A percentile compares a stretch with the other conserved stretches of the same genome.
phyloP scores from a whole-genome alignment of 2,888 invertebrate species.

The Monopis laevigella region DNA sequence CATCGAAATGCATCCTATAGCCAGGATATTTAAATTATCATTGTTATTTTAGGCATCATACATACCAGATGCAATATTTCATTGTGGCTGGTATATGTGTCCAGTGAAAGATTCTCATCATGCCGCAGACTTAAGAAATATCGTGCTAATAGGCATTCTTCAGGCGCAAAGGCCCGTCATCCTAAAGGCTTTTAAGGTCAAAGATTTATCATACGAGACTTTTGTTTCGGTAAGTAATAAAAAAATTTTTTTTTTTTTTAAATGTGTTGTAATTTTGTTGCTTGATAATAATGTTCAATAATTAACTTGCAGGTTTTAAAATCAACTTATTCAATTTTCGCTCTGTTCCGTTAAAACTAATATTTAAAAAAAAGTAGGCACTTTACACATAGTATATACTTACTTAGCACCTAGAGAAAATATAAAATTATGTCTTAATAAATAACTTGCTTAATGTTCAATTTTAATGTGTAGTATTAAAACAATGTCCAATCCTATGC shows the following conservation, averaged over 20 bases:
- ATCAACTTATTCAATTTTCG: conserved; percentile 7
- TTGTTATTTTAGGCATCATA: conserved; percentile 5
- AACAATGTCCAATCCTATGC: too few relatives aligned
- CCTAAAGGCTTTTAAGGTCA: conserved; percentile 2
- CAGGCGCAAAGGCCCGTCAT: conserved; percentile 7
- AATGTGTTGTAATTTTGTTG: background rate
- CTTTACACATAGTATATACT: too few relatives aligned
- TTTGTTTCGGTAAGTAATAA: conserved; percentile 9
- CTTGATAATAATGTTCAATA: background rate
- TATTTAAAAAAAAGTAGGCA: background rate
- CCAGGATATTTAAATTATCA: too few relatives aligned
- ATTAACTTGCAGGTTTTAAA: conserved; percentile 5
- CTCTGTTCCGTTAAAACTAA: conserved; percentile 1
- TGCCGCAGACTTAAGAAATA: background rate
- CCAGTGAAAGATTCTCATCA: background rate
- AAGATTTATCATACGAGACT: conserved; percentile 1
- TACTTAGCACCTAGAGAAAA: too few relatives aligned
- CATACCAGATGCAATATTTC: conserved; percentile 8
- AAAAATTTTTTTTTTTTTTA: background rate
- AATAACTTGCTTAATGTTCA: too few relatives aligned
- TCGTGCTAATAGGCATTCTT: conserved; percentile 3
- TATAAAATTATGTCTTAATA: too few relatives aligned
- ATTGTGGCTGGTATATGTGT: conserved; percentile 8
- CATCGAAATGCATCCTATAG: too few relatives aligned
- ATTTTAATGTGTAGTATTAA: too few relatives aligned